phyloP scores from a whole-genome alignment of 2,113 vertebrate genomes.

The Scomber japonicus region DNA sequence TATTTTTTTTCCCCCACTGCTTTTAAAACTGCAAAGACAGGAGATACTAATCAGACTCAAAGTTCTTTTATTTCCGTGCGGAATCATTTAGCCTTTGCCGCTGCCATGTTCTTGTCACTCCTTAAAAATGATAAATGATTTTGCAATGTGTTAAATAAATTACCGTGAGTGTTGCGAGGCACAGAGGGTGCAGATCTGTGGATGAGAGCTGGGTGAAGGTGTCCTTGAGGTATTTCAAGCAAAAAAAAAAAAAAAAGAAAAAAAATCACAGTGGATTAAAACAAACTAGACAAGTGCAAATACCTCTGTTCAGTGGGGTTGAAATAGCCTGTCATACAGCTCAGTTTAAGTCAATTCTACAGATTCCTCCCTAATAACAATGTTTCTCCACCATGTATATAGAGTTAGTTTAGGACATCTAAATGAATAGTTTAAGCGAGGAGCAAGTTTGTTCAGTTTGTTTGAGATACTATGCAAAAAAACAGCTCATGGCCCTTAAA shows the following conservation, averaged over 20 bases:
- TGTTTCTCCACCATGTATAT: not conserved
- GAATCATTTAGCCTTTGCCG: constrained; percentile 56
- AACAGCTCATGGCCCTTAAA: too few species aligned
- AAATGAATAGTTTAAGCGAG: too few species aligned
- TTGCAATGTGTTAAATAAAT: constrained; percentile 75
- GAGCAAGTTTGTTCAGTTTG: not conserved
- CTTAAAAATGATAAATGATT: constrained; percentile 78
- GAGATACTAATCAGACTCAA: constrained; percentile 65
- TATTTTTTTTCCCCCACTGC: constrained; percentile 33
- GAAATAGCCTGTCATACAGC: constrained; percentile 1
- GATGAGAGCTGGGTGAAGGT: constrained; percentile 59
- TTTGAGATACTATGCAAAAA: too few species aligned
- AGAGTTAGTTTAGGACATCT: not conserved
- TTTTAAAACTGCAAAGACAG: constrained; percentile 56
- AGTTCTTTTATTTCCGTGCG: constrained; percentile 57
- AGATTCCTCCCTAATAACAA: not conserved
- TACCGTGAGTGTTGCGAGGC: constrained; percentile 59
- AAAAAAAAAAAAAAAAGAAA: not conserved
- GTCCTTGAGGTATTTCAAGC: constrained; percentile 69
- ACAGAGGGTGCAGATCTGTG: constrained; percentile 52
- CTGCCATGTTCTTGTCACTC: constrained; percentile 71
- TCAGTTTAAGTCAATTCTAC: not conserved
- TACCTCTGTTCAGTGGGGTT: constrained; percentile 23
- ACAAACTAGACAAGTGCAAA: constrained; percentile 47
- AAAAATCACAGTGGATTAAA: constrained; percentile 45